Conservation (phyloP, 1,140 invertebrate species). For the Armadillidium nasatum region DNA sequence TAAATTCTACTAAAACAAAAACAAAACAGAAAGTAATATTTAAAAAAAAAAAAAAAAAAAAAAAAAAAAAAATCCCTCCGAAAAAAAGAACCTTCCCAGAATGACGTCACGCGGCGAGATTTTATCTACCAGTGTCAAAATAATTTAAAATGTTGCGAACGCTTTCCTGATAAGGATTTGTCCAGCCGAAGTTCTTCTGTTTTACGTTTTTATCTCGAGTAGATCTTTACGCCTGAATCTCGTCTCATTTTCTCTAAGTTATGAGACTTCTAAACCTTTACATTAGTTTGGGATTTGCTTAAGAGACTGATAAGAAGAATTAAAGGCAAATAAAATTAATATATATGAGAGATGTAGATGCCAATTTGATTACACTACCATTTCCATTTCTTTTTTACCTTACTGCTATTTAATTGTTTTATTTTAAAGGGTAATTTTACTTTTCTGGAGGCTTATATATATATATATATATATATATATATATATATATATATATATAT, state of each 20-base stretch:
- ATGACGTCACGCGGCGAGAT: slow-evolving; percentile 1
- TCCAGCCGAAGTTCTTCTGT: not conserved
- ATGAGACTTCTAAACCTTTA: not conserved
- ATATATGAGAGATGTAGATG: slow-evolving; percentile 11
- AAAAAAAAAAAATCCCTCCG: not conserved
- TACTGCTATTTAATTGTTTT: no score
- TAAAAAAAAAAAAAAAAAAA: no score
- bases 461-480: no score
- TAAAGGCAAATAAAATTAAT: not conserved
- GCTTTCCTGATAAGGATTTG: slow-evolving; percentile 5
- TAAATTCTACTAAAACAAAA: no score
- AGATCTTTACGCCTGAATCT: not conserved
- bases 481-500: not conserved
- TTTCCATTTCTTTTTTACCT: not conserved
- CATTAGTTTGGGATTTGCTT: not conserved
- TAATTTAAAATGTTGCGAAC: slow-evolving; percentile 13
- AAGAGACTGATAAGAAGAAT: not conserved
- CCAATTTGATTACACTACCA: not conserved
- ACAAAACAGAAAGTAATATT: no score
- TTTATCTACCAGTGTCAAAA: slow-evolving; percentile 5
- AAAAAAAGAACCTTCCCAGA: not conserved
- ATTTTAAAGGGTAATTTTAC: no score
- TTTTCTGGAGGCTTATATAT: no score
- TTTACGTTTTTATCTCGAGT: not conserved
- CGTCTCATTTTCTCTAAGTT: not conserved